Percentiles rank a stretch among this genome's conserved stretches.
phyloP scores from a whole-genome alignment of 2,888 invertebrate genomes.

The Cantharis rustica region DNA sequence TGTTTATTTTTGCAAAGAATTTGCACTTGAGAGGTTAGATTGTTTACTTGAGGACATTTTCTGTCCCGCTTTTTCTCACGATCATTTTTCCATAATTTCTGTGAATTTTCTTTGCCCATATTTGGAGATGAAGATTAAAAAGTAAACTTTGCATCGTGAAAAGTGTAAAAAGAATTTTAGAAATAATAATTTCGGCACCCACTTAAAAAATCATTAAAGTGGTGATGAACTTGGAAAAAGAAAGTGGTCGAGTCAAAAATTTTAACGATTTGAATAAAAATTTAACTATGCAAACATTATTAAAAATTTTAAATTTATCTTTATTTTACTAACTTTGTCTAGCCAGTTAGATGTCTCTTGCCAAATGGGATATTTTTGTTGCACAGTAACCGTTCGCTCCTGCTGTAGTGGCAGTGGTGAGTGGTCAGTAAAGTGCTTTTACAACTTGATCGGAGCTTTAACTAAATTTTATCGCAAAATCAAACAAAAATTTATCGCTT shows the following conservation, averaged over 20 bases:
- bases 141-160: background rate
- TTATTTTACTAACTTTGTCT: conserved; percentile 54
- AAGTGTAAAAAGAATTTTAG: background rate
- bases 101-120: background rate
- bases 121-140: background rate
- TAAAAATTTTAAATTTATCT: conserved; percentile 46
- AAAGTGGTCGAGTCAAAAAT: background rate
- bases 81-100: too few species aligned
- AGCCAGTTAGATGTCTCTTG: conserved; percentile 53
- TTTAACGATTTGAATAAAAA: background rate
- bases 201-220: background rate
- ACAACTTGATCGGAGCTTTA: conserved; percentile 31
- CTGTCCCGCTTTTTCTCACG: too few species aligned
- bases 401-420: conserved; percentile 51
- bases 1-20: background rate
- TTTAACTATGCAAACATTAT: background rate
- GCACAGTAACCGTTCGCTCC: conserved; percentile 47
- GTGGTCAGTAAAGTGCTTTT: conserved; percentile 49
- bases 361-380: conserved; percentile 59
- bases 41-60: too few species aligned
- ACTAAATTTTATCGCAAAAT: background rate
- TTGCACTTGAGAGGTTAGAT: background rate
- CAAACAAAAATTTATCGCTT: background rate
- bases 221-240: background rate
- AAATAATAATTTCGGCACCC: background rate